These are phyloP conservation scores for Parambassis ranga DNA, from an alignment of 2,797 vertebrate species.

Conservation along the genomic window DNA sequence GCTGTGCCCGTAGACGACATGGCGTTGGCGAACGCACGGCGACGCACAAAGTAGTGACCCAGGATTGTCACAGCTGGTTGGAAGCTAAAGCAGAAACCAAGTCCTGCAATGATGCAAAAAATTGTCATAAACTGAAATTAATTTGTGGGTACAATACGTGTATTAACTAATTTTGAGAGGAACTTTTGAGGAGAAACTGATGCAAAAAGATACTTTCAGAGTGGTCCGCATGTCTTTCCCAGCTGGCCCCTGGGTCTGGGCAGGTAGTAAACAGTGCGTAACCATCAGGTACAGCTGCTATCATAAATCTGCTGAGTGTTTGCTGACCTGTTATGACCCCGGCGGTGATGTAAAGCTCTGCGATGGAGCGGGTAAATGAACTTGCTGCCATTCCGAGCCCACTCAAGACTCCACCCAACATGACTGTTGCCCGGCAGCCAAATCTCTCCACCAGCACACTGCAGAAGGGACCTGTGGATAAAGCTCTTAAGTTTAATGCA, in stretches of 20 bases:
- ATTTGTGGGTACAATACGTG: neutral
- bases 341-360: constrained; percentile 87
- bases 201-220: no score
- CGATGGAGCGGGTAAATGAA: constrained; percentile 86
- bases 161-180: no score
- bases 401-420: constrained; percentile 90
- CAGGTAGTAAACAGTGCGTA: neutral
- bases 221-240: no score
- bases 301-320: neutral
- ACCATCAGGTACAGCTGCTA: neutral
- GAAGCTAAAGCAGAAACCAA: constrained; percentile 94
- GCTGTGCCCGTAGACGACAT: constrained; percentile 90
- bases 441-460: constrained; percentile 87
- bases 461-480: constrained; percentile 88
- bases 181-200: no score
- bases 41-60: constrained; percentile 89
- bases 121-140: neutral
- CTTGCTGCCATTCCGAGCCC: constrained; percentile 89
- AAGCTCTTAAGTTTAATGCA: constrained; percentile 56
- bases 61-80: constrained; percentile 90
- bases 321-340: constrained; percentile 89
- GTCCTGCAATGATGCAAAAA: constrained; percentile 72
- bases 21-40: constrained; percentile 86
- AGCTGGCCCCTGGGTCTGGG: neutral
- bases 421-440: constrained; percentile 87